Evolutionary conservation across 2,888 invertebrate species (phyloP).

Genomic region (Octonoba sinensis): DNA sequence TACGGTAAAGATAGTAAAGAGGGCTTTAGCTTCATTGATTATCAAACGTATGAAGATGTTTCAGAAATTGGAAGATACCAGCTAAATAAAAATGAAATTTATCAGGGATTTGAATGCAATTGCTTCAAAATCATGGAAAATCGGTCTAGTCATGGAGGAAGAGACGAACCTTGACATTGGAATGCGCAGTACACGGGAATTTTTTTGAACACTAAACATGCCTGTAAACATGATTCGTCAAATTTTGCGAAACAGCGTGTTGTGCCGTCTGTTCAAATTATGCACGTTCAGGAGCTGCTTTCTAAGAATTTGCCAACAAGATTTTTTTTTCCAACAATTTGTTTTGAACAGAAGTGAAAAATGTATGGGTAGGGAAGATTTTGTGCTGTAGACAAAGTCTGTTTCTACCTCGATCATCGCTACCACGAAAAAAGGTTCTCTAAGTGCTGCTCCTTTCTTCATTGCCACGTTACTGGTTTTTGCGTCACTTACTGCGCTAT

Average conservation of each 20-base stretch:
- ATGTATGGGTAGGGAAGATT: no score
- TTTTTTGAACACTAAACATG: neutral
- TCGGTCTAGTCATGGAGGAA: neutral
- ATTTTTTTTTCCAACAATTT: no score
- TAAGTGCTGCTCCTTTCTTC: no score
- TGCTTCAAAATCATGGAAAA: neutral
- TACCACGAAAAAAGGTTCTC: no score
- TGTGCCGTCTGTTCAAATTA: neutral
- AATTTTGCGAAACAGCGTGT: neutral
- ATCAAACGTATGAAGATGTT: neutral
- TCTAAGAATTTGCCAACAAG: neutral
- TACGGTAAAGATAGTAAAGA: neutral
- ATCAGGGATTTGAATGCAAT: neutral
- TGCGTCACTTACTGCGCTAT: no score
- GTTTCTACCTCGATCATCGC: no score
- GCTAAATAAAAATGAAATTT: neutral
- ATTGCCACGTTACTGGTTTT: no score
- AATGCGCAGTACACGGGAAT: neutral
- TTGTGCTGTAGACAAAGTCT: no score
- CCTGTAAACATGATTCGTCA: neutral
- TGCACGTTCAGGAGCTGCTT: neutral
- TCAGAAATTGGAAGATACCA: neutral
- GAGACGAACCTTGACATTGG: neutral
- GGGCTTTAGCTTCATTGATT: neutral
- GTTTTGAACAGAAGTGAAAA: no score